Evolutionary conservation across 2,113 vertebrate genomes (phyloP).

Genomic region (Heliornis fulica): DNA sequence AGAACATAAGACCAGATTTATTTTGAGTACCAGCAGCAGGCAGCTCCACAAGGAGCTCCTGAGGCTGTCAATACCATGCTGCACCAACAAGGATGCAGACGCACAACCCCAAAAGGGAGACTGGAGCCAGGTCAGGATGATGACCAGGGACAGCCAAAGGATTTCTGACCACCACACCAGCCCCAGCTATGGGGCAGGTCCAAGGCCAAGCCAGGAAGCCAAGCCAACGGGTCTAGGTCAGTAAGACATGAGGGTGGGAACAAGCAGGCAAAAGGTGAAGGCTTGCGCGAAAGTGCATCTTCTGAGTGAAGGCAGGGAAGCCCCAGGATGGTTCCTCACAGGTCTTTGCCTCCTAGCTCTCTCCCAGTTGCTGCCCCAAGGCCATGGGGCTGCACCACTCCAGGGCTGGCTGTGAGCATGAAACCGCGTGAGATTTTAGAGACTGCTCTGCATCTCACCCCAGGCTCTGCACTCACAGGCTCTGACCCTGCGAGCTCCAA

Average conservation of each 20-base stretch:
- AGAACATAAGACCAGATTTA: background rate
- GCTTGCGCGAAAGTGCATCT: background rate
- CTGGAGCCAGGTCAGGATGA: fast-evolving
- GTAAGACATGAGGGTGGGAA: background rate
- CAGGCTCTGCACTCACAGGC: too few relatives aligned
- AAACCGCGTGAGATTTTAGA: background rate
- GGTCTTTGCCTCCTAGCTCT: background rate
- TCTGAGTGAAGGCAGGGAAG: background rate
- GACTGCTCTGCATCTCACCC: background rate
- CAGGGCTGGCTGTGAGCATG: fast-evolving
- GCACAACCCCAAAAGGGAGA: background rate
- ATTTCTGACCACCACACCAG: background rate
- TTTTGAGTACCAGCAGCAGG: background rate
- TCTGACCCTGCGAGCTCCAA: fast-evolving
- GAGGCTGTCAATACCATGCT: fast-evolving
- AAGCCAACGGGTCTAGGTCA: fast-evolving
- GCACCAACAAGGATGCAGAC: background rate
- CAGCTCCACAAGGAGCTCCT: background rate
- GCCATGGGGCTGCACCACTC: fast-evolving
- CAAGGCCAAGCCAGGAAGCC: background rate
- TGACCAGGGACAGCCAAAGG: background rate
- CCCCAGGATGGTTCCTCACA: background rate
- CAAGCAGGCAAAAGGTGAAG: background rate
- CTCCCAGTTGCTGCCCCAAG: background rate
- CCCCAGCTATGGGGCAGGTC: background rate